phyloP scores from a whole-genome alignment of 2,113 vertebrate genomes.

The Amphiprion percula region DNA sequence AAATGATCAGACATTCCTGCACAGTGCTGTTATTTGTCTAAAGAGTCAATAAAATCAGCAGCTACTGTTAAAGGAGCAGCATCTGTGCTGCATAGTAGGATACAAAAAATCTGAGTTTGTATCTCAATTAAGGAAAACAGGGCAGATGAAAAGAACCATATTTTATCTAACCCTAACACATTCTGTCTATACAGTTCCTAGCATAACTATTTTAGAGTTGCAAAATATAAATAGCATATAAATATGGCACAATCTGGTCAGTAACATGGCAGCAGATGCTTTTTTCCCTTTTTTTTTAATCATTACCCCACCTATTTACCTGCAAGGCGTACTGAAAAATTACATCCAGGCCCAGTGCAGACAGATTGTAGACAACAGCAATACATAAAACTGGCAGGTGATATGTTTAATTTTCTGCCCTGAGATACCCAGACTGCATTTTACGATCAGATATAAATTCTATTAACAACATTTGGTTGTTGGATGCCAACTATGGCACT shows the following conservation, averaged over 20 bases:
- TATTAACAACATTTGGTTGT: constrained; percentile 15
- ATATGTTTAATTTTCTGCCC: background rate
- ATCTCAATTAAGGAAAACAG: background rate
- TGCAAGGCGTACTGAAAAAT: constrained; percentile 34
- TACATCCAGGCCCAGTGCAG: constrained; percentile 28
- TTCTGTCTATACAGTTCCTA: background rate
- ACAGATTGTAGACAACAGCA: constrained; percentile 49
- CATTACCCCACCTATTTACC: constrained; percentile 6
- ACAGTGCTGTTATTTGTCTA: no score
- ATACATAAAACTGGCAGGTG: constrained; percentile 52
- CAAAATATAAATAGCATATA: constrained; percentile 18
- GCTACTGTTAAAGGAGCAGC: no score
- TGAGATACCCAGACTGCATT: constrained; percentile 44
- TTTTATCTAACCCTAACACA: background rate
- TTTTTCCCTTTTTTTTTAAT: background rate
- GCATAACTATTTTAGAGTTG: background rate
- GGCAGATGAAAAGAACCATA: background rate
- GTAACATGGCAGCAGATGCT: constrained; percentile 31
- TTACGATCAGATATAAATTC: constrained; percentile 47
- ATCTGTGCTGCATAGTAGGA: no score
- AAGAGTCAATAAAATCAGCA: no score
- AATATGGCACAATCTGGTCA: constrained; percentile 13
- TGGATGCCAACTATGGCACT: background rate
- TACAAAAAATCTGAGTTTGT: background rate
- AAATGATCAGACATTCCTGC: no score